A percentile compares a stretch with the other conserved stretches of the same genome.
phyloP scores from a whole-genome alignment of 2,113 vertebrate species.

The Ancistrus triradiatus region DNA sequence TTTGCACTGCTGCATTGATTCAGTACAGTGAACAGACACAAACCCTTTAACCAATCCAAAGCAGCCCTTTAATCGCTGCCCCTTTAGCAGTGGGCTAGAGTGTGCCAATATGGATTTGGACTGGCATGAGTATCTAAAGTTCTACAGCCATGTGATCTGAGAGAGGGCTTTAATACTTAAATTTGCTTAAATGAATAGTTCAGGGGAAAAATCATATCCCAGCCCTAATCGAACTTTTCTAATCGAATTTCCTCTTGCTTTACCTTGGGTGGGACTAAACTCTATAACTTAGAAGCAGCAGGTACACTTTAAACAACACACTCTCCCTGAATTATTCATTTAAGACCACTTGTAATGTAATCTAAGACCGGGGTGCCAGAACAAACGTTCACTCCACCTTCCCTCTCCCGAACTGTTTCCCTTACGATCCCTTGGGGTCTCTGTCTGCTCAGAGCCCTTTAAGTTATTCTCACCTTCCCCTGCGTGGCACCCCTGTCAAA shows the following conservation, averaged over 20 bases:
- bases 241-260: neutral
- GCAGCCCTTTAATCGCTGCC: slow-evolving; percentile 34
- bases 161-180: neutral
- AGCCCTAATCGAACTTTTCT: too few species aligned
- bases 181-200: neutral
- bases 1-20: neutral
- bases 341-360: neutral
- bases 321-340: too few species aligned
- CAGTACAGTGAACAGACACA: slow-evolving; percentile 9
- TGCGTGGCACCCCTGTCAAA: slow-evolving; percentile 15
- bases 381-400: too few species aligned
- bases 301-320: too few species aligned
- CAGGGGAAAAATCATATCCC: neutral
- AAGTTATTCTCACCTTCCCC: slow-evolving; percentile 38
- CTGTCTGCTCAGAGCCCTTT: slow-evolving; percentile 18
- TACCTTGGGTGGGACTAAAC: too few species aligned
- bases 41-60: slow-evolving; percentile 18
- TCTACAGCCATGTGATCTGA: neutral
- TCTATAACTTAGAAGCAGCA: too few species aligned
- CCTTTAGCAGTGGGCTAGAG: slow-evolving; percentile 19
- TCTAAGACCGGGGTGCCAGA: too few species aligned
- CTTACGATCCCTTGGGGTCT: too few species aligned
- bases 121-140: neutral
- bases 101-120: neutral
- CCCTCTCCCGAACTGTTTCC: too few species aligned